phyloP scores from a whole-genome alignment of 2,888 invertebrate genomes.

The Thera obeliscata region DNA sequence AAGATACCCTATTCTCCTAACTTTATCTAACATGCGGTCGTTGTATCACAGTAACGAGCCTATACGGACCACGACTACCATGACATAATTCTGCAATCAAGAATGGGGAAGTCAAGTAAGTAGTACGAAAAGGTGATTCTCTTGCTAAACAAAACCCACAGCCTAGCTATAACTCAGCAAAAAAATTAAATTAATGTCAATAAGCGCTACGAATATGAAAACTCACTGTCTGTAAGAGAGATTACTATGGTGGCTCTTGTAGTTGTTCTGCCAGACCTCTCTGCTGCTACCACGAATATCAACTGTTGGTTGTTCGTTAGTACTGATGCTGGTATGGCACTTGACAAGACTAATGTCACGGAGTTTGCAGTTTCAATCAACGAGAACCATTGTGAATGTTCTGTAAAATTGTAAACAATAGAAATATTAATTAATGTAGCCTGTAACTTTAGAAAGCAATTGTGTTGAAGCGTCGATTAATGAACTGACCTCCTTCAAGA shows the following conservation, averaged over 20 bases:
- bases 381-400: conserved; percentile 33
- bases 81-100: too few relatives aligned
- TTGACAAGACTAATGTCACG: conserved; percentile 31
- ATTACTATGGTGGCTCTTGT: conserved; percentile 46
- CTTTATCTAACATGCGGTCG: too few relatives aligned
- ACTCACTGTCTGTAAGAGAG: conserved; percentile 37
- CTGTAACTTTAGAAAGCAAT: not conserved
- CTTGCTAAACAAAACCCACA: too few relatives aligned
- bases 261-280: conserved; percentile 37
- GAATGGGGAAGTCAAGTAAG: too few relatives aligned
- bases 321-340: conserved; percentile 46
- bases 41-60: too few relatives aligned
- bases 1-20: too few relatives aligned
- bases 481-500: conserved; percentile 48
- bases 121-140: too few relatives aligned
- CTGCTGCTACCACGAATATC: conserved; percentile 45
- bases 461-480: not conserved
- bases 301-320: conserved; percentile 47
- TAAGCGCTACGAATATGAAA: too few relatives aligned
- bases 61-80: too few relatives aligned
- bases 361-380: conserved; percentile 35
- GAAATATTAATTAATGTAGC: too few relatives aligned
- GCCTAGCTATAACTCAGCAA: too few relatives aligned
- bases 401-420: conserved; percentile 15
- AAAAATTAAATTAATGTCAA: too few relatives aligned